Percentiles rank a stretch among this genome's conserved stretches.
These are phyloP conservation scores for Epistrophella euchroma DNA, from an alignment of 2,888 invertebrate species.

Conservation along the genomic window DNA sequence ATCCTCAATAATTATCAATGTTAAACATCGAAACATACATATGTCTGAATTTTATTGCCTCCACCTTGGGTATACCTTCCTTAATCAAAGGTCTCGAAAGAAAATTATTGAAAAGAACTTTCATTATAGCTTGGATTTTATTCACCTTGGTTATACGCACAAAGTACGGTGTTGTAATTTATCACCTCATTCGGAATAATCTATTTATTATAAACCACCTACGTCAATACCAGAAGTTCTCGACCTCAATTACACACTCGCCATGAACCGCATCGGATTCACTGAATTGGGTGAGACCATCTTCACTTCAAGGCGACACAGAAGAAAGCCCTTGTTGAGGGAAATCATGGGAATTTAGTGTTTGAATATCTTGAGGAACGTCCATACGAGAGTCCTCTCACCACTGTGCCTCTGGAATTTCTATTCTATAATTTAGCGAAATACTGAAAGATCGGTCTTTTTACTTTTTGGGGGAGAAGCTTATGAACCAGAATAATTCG, in stretches of 20 bases:
- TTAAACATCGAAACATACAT: background rate
- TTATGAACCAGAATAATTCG: background rate
- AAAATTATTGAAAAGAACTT: background rate
- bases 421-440: background rate
- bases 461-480: background rate
- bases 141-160: background rate
- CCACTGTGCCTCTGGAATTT: background rate
- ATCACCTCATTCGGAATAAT: constrained; percentile 77
- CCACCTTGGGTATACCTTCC: background rate
- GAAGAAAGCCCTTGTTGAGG: background rate
- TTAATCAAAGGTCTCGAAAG: background rate
- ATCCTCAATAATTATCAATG: background rate
- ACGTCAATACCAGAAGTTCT: background rate
- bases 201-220: constrained; percentile 67
- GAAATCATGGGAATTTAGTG: background rate
- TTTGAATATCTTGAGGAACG: background rate
- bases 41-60: background rate
- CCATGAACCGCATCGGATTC: background rate
- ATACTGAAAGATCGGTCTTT: background rate
- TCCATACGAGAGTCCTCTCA: background rate
- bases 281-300: background rate
- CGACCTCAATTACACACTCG: background rate
- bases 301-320: background rate
- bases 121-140: background rate
- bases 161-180: background rate